Conservation (phyloP, 2,113 vertebrate species). For the Numenius arquata region DNA sequence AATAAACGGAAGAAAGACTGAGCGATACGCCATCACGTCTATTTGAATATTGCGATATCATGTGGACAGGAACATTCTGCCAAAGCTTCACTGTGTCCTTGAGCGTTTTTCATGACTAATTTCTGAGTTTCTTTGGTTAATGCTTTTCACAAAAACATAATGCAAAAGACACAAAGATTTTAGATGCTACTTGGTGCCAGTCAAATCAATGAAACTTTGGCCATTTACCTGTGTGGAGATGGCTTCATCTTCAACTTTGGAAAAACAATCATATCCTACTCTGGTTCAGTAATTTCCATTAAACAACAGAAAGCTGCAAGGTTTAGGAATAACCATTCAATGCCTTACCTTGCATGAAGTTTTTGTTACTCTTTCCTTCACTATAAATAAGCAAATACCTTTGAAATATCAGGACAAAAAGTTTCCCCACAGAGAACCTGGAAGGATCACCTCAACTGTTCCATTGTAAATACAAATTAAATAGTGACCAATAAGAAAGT, state of each 20-base stretch:
- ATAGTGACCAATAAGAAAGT: background rate
- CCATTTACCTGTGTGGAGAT: background rate
- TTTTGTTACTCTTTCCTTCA: background rate
- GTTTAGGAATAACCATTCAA: background rate
- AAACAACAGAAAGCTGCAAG: background rate
- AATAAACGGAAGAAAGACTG: background rate
- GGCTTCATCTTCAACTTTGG: background rate
- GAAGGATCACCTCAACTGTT: background rate
- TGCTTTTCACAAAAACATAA: background rate
- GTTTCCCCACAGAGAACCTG: background rate
- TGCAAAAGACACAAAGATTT: background rate
- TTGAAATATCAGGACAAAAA: background rate
- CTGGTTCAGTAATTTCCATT: background rate
- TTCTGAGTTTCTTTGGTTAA: background rate
- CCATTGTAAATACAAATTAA: background rate
- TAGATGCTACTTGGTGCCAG: background rate
- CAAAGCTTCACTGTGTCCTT: background rate
- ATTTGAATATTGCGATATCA: background rate
- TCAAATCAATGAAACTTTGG: background rate
- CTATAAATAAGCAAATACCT: background rate
- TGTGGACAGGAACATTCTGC: background rate
- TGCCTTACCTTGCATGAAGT: background rate
- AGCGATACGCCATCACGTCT: fast-evolving
- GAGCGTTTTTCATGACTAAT: background rate
- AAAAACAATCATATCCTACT: background rate